Conservation (phyloP, 2,888 invertebrate genomes). For the Leptarthrus brevirostris region DNA sequence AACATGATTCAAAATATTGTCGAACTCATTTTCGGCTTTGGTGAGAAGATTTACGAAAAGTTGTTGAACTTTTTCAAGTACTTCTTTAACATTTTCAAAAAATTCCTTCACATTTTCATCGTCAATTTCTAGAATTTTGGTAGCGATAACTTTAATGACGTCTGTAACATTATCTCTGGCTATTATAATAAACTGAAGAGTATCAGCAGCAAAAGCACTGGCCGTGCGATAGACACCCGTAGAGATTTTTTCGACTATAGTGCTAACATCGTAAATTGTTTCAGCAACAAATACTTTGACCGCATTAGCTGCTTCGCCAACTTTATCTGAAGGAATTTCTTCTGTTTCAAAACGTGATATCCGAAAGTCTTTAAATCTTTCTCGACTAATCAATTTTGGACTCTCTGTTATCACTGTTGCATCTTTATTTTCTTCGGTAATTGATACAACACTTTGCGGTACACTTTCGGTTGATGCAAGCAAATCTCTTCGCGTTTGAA, state of each 20-base stretch:
- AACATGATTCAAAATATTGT: constrained; percentile 56
- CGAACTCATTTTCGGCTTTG: constrained; percentile 57
- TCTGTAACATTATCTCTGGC: background rate
- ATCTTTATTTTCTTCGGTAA: no score
- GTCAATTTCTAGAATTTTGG: constrained; percentile 54
- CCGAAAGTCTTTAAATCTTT: no score
- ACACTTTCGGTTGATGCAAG: no score
- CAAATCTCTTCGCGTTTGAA: no score
- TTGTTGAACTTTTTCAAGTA: constrained; percentile 54
- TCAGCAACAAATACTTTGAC: constrained; percentile 23
- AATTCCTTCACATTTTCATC: constrained; percentile 55
- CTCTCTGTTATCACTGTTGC: no score
- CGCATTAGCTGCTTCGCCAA: background rate
- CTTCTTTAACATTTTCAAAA: constrained; percentile 52
- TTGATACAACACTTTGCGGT: no score
- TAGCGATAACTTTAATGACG: constrained; percentile 47
- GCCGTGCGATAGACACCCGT: background rate
- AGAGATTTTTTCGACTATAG: constrained; percentile 2
- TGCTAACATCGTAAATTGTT: constrained; percentile 19
- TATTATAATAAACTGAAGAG: background rate
- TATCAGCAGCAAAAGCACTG: background rate
- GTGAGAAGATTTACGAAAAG: constrained; percentile 54
- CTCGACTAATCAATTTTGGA: no score
- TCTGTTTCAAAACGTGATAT: no score
- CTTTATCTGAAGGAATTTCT: background rate